Percentiles rank a stretch among this genome's conserved stretches.
These are phyloP conservation scores for Drosophila nigromelanica DNA, from an alignment of 1,140 invertebrate genomes.

Conservation along the genomic window DNA sequence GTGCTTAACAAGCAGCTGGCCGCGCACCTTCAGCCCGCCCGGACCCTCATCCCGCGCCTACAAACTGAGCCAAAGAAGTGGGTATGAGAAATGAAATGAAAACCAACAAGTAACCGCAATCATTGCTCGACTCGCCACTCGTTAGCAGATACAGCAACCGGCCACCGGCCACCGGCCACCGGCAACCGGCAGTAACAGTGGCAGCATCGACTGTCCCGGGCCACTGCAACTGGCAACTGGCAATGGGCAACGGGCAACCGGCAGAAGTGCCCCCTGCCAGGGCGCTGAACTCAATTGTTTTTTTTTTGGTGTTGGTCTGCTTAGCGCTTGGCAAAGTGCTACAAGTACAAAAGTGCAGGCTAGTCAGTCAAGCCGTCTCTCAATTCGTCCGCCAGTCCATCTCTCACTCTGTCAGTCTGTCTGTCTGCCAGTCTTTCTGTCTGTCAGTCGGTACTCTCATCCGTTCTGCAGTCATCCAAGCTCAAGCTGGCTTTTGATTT, in stretches of 20 bases:
- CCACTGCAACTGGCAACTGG: neutral
- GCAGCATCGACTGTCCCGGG: neutral
- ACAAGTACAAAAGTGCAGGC: conserved; percentile 64
- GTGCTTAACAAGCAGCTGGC: conserved; percentile 70
- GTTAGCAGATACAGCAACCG: conserved; percentile 49
- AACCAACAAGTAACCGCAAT: conserved; percentile 78
- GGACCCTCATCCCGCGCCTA: conserved; percentile 7
- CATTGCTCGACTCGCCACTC: conserved; percentile 77
- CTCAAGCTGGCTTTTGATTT: conserved; percentile 48
- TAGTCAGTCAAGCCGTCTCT: conserved; percentile 30
- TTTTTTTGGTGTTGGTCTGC: conserved; percentile 63
- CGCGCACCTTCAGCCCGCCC: conserved; percentile 1
- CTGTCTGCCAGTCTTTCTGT: conserved; percentile 31
- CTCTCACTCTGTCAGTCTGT: conserved; percentile 24
- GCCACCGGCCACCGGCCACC: neutral
- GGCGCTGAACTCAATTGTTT: conserved; percentile 72
- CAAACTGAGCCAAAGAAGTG: conserved; percentile 50
- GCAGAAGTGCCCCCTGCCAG: conserved; percentile 13
- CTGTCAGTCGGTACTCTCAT: conserved; percentile 38
- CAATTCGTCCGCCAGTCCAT: no score
- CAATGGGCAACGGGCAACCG: neutral
- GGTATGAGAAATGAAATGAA: conserved; percentile 78
- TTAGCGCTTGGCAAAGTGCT: conserved; percentile 63
- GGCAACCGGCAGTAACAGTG: conserved; percentile 8
- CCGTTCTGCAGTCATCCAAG: conserved; percentile 28